Conservation (phyloP, 2,888 invertebrate species). For the Lysandra coridon region DNA sequence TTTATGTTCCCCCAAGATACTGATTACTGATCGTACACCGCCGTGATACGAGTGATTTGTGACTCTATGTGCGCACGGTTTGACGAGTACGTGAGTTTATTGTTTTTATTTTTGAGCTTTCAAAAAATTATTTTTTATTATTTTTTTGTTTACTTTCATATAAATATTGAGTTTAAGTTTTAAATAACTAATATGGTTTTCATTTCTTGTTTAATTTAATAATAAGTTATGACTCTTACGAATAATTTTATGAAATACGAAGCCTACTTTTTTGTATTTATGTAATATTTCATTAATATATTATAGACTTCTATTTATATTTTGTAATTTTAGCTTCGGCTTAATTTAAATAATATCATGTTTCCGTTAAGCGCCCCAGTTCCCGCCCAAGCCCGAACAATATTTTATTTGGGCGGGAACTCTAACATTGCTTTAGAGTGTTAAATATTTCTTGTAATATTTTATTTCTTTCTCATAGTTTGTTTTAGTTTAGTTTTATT, state of each 20-base stretch:
- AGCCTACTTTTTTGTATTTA: not conserved
- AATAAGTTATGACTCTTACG: not conserved
- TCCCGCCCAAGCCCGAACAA: not conserved
- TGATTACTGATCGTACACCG: constrained; percentile 38
- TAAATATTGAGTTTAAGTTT: too few relatives aligned
- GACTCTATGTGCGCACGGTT: constrained; percentile 14
- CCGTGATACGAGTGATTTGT: constrained; percentile 33
- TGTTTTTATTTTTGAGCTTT: not conserved
- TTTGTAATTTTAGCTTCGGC: not conserved
- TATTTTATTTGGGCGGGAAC: not conserved
- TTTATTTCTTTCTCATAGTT: too few relatives aligned
- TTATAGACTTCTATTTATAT: not conserved
- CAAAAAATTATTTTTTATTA: not conserved
- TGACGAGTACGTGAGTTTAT: constrained; percentile 8
- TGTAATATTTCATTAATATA: not conserved
- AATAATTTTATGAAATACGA: not conserved
- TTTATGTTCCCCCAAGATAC: constrained; percentile 32
- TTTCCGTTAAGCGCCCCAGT: not conserved
- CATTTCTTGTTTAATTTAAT: too few relatives aligned
- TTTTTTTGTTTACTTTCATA: not conserved
- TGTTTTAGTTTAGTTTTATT: too few relatives aligned
- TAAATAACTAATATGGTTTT: too few relatives aligned
- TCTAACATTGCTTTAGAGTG: not conserved
- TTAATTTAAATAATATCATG: not conserved
- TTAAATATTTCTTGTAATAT: too few relatives aligned